A percentile compares a stretch with the other conserved stretches of the same genome.
Conservation (phyloP, 1,140 invertebrate species). For the Zaprionus vittiger region DNA sequence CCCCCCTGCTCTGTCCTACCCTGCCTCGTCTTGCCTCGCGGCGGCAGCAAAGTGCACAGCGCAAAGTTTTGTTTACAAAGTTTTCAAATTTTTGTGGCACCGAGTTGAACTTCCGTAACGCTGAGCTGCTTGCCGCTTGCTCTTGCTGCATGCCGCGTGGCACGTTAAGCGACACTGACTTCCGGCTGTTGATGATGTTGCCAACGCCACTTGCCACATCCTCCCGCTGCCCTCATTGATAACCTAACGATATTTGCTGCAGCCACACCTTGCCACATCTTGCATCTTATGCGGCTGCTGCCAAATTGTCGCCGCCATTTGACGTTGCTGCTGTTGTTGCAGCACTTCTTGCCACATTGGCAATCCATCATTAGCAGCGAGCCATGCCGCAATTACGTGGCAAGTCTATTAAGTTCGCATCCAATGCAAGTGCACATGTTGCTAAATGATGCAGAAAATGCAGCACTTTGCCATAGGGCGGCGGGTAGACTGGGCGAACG, state of each 20-base stretch:
- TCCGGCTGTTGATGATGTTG: slow-evolving; percentile 65
- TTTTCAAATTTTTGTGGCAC: slow-evolving; percentile 82
- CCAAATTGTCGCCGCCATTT: background rate
- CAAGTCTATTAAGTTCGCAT: slow-evolving; percentile 70
- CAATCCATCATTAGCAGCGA: slow-evolving; percentile 71
- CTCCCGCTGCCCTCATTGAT: slow-evolving; percentile 22
- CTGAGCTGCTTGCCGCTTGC: slow-evolving; percentile 8
- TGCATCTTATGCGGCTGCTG: slow-evolving; percentile 13
- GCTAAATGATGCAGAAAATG: slow-evolving; percentile 79
- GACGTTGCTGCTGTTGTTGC: slow-evolving; percentile 4
- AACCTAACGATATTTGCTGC: slow-evolving; percentile 58
- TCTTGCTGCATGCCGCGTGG: slow-evolving; percentile 8
- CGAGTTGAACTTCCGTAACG: slow-evolving; percentile 74
- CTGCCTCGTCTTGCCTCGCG: slow-evolving; percentile 57
- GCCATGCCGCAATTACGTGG: slow-evolving; percentile 67
- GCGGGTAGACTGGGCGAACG: background rate
- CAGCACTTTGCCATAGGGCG: slow-evolving; percentile 22
- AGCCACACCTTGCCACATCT: background rate
- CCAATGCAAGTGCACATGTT: slow-evolving; percentile 35
- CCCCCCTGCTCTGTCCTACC: no score
- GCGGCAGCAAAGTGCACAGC: slow-evolving; percentile 72
- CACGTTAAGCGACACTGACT: slow-evolving; percentile 55
- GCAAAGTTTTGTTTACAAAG: slow-evolving; percentile 82
- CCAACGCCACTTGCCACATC: background rate
- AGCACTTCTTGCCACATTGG: slow-evolving; percentile 6